Percentiles rank a stretch among this genome's conserved stretches.
These are phyloP conservation scores for Pogonocichla stellata DNA, from an alignment of 2,113 vertebrate species.

Conservation along the genomic window DNA sequence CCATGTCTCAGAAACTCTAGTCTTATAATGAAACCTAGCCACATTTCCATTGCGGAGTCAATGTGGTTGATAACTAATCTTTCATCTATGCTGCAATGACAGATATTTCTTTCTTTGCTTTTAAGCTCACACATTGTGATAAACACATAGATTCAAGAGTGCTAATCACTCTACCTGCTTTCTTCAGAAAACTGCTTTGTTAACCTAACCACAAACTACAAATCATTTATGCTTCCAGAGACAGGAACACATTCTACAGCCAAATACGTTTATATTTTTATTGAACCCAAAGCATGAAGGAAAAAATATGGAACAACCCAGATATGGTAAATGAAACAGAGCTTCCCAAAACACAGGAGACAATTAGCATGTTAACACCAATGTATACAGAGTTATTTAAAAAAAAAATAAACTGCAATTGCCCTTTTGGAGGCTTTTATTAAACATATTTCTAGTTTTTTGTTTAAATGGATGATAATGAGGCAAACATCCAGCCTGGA, in stretches of 20 bases:
- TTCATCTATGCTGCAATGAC: neutral
- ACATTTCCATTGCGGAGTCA: neutral
- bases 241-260: neutral
- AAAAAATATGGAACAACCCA: neutral
- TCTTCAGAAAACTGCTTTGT: neutral
- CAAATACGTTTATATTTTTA: neutral
- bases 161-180: neutral
- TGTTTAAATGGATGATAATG: neutral
- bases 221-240: neutral
- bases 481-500: neutral
- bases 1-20: neutral
- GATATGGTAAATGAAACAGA: neutral
- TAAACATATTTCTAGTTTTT: neutral
- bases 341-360: neutral
- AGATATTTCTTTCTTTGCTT: neutral
- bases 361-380: neutral
- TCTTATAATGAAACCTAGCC: neutral
- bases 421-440: neutral
- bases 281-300: neutral
- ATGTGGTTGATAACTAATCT: neutral
- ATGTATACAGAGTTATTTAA: neutral
- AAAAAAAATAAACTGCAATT: neutral
- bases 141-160: neutral
- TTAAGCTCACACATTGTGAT: neutral
- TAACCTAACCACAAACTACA: neutral